Evolutionary conservation across 2,113 vertebrate genomes (phyloP), one percentile per base, ranked within the genome.

Genomic region (Aleadryas rufinucha): DNA sequence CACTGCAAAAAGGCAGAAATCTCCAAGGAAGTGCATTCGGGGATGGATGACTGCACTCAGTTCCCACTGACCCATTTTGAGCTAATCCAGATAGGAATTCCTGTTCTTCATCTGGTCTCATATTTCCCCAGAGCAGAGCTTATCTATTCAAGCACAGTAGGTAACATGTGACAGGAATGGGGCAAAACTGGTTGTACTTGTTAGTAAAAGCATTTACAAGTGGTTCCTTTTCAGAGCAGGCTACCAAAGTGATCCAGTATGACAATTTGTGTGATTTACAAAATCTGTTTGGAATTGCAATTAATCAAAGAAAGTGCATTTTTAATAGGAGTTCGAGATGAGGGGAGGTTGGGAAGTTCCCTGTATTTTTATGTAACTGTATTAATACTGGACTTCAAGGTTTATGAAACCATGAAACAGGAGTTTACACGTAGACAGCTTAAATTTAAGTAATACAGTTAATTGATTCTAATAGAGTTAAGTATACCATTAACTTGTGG

Each of bases 121-220:
- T 78, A 30, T 74, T 84, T 37, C 89, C 41, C n/a, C 57, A 26
- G 60, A 89, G 74, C 56, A 78, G 60, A 89, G 52, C 7, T 94
- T 91, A 89, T 44, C 47, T 95, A 22, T 84, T 97, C 84, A 89
- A 68, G 65, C 86, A 49, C 20, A 45, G 53, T 45, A 91, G 65
- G 72, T 82, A 91, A 75, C 10, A 7, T 45, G 24, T 52, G 61
- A 92, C 65, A 89, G 87, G 87, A 95, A 89, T 92, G 89, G 89
- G 44, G 53, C 44, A 93, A 64, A 90, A 89, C 89, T 92, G 64
- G 91, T 89, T 87, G 70, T 89, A 80, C 89, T 64, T 92, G 80
- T 92, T 90, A 35, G 15, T 86, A 81, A 90, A 95, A 80, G 42
- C 42, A 56, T 89, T 87, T 90, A 2, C n/a, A 83, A 89, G 64